These are phyloP conservation scores for Leucophora obtusa DNA, from an alignment of 2,888 invertebrate species.

Conservation along the genomic window DNA sequence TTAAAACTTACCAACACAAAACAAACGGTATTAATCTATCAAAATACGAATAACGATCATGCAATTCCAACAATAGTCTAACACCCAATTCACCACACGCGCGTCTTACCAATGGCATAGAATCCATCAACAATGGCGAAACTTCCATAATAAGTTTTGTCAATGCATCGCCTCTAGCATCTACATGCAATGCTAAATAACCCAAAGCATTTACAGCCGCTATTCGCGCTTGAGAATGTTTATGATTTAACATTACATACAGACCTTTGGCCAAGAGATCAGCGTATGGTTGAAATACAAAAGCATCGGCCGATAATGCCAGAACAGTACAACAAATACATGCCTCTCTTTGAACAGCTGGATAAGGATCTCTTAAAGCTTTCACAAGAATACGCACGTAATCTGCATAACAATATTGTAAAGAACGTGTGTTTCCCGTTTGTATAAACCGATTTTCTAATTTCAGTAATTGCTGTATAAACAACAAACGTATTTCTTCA, in stretches of 20 bases:
- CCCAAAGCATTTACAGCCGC: constrained; percentile 87
- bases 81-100: constrained; percentile 89
- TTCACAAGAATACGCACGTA: constrained; percentile 85
- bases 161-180: constrained; percentile 85
- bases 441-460: constrained; percentile 84
- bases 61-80: constrained; percentile 86
- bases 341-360: constrained; percentile 88
- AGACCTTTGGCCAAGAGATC: constrained; percentile 87
- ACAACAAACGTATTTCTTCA: constrained; percentile 89
- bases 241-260: constrained; percentile 86
- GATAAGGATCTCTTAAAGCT: constrained; percentile 87
- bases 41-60: constrained; percentile 94
- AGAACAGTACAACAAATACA: constrained; percentile 85
- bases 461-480: constrained; percentile 83
- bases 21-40: constrained; percentile 90
- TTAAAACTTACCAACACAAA: constrained; percentile 84
- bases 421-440: constrained; percentile 78
- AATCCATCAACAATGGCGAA: constrained; percentile 93
- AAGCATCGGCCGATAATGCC: constrained; percentile 80
- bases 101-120: constrained; percentile 86
- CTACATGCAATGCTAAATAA: constrained; percentile 80
- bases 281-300: constrained; percentile 87
- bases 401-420: constrained; percentile 79
- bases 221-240: constrained; percentile 89
- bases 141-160: constrained; percentile 88